Base-by-base conservation (phyloP, 2,888 invertebrate species). In the Nymphalis polychloros region DNA sequence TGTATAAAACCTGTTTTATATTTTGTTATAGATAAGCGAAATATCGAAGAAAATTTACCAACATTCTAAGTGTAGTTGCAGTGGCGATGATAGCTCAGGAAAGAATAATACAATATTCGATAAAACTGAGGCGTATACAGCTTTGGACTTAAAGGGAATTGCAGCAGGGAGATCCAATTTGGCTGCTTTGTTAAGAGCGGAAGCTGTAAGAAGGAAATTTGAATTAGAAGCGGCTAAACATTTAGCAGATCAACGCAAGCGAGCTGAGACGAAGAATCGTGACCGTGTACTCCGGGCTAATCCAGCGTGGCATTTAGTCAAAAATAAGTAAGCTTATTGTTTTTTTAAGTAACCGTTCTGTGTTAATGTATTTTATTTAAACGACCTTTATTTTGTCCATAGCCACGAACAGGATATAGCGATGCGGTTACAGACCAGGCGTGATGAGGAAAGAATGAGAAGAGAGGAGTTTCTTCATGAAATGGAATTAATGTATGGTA, bases 401-500 rank as follows among this genome's bases (percentile, higher is more conserved):
- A 93, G 94, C 74, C 94, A 95, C 70, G 94, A 94, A 79, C 94
- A 94, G 82, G 96, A 96, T 78, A 93, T 96, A 64, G 94, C 94
- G 19, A 94, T 95, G 89, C 89, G 95, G 53, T 88, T 95, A 13
- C 94, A 95, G 78, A 93, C 95, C 52, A 89, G 95, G 13, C 93
- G 94, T 35, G 95, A 95, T 63, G 96, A 96, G 81, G 96, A 95
- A 69, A 89, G 94, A 75, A 93, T 95, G 81, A 90, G 95, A 70
- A 93, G 93, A 20, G 95, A 95, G 78, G 95, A 95, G 79, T 95
- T 95, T 78, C 93, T 94, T 1, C 93, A 95, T 71, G 94, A 95
- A 77, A 96, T 96, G 96, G 95, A 95, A 79, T 82, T 94, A 73
- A 96, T 96, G 95, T 89, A 95, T 72, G 94, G 94, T 27, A 90